Conservation (phyloP, 2,797 vertebrate species). For the Balearica regulorum region DNA sequence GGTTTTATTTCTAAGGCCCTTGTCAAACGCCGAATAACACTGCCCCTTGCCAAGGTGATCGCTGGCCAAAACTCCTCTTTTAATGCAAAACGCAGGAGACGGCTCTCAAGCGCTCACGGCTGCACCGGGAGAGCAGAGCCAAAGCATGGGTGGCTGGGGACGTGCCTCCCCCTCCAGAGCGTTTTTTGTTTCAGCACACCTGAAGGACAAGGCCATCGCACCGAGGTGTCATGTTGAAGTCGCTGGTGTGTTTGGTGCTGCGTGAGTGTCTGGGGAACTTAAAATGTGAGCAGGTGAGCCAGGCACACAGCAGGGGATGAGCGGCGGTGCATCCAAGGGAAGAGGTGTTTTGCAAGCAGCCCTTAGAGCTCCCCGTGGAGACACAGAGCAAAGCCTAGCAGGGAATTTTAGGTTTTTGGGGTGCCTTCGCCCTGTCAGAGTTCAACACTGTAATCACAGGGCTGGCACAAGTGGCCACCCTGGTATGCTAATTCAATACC, state of each 20-base stretch:
- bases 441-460: fast-evolving
- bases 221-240: not conserved
- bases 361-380: not conserved
- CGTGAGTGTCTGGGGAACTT: not conserved
- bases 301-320: not conserved
- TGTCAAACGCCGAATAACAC: not conserved
- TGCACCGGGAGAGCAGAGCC: not conserved
- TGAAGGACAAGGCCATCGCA: not conserved
- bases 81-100: fast-evolving
- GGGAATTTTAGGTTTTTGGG: not conserved
- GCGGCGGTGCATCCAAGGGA: not conserved
- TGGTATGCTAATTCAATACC: not conserved
- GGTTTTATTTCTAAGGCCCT: not conserved
- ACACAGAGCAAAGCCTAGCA: not conserved
- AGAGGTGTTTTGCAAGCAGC: not conserved
- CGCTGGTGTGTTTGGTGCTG: not conserved
- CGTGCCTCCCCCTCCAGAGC: not conserved
- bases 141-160: not conserved
- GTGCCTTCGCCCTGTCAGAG: not conserved
- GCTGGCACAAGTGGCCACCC: not conserved
- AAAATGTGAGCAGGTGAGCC: not conserved
- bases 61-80: not conserved
- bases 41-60: not conserved
- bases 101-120: not conserved
- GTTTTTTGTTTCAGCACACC: not conserved